Conservation (phyloP, 2,888 invertebrate species). For the Amphipoea oculea region DNA sequence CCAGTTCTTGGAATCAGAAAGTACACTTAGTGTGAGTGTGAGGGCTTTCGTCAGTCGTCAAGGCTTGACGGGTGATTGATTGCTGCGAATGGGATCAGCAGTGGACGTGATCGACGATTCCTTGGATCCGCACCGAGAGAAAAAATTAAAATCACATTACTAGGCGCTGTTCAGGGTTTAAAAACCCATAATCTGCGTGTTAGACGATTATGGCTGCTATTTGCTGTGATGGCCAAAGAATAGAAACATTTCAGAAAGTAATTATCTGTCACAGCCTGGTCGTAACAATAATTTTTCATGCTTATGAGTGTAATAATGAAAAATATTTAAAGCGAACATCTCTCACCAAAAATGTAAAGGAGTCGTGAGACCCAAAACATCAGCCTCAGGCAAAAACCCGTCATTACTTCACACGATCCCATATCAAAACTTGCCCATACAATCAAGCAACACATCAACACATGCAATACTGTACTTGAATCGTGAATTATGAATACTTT, state of each 20-base stretch:
- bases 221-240: not conserved
- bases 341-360: constrained; percentile 1
- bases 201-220: not conserved
- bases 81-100: constrained; percentile 51
- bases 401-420: constrained; percentile 46
- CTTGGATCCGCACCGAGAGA: constrained; percentile 17
- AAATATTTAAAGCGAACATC: constrained; percentile 27
- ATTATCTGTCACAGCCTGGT: not conserved
- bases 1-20: constrained; percentile 61
- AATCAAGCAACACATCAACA: constrained; percentile 42
- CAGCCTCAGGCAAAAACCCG: constrained; percentile 37
- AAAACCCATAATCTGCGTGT: constrained; percentile 25
- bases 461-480: constrained; percentile 44
- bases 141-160: constrained; percentile 31
- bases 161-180: not conserved
- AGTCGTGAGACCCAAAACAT: constrained; percentile 16
- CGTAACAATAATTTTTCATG: not conserved
- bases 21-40: constrained; percentile 58
- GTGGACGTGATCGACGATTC: constrained; percentile 53
- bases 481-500: constrained; percentile 52
- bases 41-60: constrained; percentile 57
- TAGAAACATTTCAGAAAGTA: not conserved
- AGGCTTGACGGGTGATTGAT: constrained; percentile 64
- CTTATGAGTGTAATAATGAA: constrained; percentile 9
- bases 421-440: constrained; percentile 47